Evolutionary conservation across 2,113 vertebrate species (phyloP).

Genomic region (Solea senegalensis): DNA sequence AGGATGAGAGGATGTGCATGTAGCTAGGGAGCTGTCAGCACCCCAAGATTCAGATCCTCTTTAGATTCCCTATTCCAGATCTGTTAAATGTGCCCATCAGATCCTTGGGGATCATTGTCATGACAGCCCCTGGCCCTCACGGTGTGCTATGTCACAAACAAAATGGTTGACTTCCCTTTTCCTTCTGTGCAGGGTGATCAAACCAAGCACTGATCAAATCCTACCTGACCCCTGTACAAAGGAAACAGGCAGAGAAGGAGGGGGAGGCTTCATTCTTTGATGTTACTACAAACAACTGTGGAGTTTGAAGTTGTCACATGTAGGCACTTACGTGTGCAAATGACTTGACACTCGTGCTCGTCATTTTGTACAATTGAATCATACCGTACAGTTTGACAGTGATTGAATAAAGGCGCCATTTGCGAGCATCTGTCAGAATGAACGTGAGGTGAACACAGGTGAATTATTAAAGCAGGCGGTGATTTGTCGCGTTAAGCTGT

Average conservation of each 20-base stretch:
- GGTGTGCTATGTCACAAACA: conserved; percentile 73
- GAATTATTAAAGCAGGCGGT: conserved; percentile 69
- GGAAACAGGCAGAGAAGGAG: conserved; percentile 52
- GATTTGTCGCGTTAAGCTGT: conserved; percentile 74
- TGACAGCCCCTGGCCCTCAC: conserved; percentile 71
- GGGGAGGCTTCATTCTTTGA: conserved; percentile 68
- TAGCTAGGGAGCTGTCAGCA: conserved; percentile 66
- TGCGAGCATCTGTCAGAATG: conserved; percentile 66
- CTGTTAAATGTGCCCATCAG: conserved; percentile 67
- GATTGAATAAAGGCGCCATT: conserved; percentile 71
- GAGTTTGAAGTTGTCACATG: conserved; percentile 69
- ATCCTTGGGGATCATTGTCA: conserved; percentile 62
- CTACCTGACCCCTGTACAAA: conserved; percentile 74
- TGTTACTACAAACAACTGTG: conserved; percentile 80
- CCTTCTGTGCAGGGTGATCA: conserved; percentile 76
- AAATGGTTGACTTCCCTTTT: conserved; percentile 67
- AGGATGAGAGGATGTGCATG: conserved; percentile 40
- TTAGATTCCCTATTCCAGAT: conserved; percentile 64
- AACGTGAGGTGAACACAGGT: conserved; percentile 69
- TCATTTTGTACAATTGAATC: conserved; percentile 55
- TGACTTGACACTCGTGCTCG: conserved; percentile 40
- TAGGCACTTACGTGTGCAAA: conserved; percentile 53
- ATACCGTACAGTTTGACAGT: conserved; percentile 33
- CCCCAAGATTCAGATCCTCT: conserved; percentile 65
- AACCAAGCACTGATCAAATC: conserved; percentile 82